Conservation (phyloP, 2,113 vertebrate genomes). For the Carassius carassius region DNA sequence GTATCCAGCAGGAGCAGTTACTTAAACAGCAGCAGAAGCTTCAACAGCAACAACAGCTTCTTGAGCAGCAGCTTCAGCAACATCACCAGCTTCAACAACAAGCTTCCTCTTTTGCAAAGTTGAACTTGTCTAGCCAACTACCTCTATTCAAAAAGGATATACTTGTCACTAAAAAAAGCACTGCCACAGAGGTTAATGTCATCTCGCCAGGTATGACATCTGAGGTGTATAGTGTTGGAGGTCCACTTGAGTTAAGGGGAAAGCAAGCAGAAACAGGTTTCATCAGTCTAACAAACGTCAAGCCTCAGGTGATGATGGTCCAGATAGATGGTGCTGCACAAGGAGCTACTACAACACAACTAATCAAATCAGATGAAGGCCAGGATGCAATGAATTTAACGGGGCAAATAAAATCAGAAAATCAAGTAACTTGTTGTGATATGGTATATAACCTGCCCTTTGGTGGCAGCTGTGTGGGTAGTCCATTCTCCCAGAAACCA, state of each 20-base stretch:
- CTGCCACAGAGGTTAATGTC: conserved; percentile 71
- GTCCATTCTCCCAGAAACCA: conserved; percentile 76
- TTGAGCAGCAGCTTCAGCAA: conserved; percentile 79
- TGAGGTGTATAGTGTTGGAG: conserved; percentile 77
- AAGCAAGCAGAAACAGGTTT: conserved; percentile 75
- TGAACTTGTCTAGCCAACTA: conserved; percentile 80
- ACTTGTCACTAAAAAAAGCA: conserved; percentile 82
- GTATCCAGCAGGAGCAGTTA: conserved; percentile 74
- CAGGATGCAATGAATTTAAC: conserved; percentile 86
- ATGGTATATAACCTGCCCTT: conserved; percentile 96
- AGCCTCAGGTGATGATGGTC: conserved; percentile 89
- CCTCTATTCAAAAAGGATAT: conserved; percentile 84
- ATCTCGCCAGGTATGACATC: conserved; percentile 71
- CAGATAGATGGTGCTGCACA: conserved; percentile 82
- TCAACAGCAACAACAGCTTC: conserved; percentile 75
- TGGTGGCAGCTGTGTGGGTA: conserved; percentile 86
- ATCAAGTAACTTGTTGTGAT: conserved; percentile 90
- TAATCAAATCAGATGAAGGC: conserved; percentile 83
- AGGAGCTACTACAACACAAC: conserved; percentile 81
- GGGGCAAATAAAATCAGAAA: conserved; percentile 85
- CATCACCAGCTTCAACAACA: conserved; percentile 77
- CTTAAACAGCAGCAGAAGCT: conserved; percentile 78
- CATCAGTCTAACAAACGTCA: conserved; percentile 71
- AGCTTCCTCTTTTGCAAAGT: conserved; percentile 81
- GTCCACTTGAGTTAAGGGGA: conserved; percentile 81